A percentile compares a stretch with the other conserved stretches of the same genome.
phyloP scores from a whole-genome alignment of 2,888 invertebrate genomes.

The Phoenoteleia sp. region DNA sequence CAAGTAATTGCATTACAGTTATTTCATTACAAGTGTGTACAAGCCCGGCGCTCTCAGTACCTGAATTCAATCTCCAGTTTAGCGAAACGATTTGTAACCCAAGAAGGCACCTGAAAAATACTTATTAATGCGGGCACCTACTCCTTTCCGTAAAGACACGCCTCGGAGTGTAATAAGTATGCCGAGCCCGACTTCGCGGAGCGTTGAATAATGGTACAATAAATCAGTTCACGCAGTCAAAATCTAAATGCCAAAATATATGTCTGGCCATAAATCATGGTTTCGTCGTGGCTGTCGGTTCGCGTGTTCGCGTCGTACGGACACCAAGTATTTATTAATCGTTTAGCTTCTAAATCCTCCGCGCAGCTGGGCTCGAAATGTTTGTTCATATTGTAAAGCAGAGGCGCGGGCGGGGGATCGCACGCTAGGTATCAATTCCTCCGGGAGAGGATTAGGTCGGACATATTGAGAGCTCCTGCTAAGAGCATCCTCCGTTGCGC shows the following conservation, averaged over 20 bases:
- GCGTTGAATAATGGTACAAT: slow-evolving; percentile 72
- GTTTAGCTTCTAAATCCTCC: slow-evolving; percentile 84
- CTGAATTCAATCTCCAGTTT: neutral
- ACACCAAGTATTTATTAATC: slow-evolving; percentile 83
- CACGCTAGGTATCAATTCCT: slow-evolving; percentile 75
- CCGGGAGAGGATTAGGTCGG: slow-evolving; percentile 83
- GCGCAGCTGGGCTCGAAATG: slow-evolving; percentile 84
- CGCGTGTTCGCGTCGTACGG: slow-evolving; percentile 70
- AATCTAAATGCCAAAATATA: slow-evolving; percentile 79
- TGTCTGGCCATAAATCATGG: slow-evolving; percentile 78
- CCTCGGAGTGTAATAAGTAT: slow-evolving; percentile 52
- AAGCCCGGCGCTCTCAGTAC: neutral
- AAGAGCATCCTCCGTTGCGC: slow-evolving; percentile 75
- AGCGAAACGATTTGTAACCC: neutral
- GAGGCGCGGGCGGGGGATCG: slow-evolving; percentile 72
- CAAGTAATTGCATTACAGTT: too few species aligned
- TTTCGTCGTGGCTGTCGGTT: slow-evolving; percentile 72
- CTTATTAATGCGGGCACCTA: slow-evolving; percentile 39
- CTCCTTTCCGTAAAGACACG: slow-evolving; percentile 36
- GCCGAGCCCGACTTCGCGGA: slow-evolving; percentile 42
- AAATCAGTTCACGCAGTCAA: slow-evolving; percentile 77
- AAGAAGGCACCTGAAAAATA: slow-evolving; percentile 41
- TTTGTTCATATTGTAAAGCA: slow-evolving; percentile 83
- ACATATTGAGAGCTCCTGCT: slow-evolving; percentile 83
- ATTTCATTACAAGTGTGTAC: neutral